Conservation (phyloP, 2,113 vertebrate genomes). For the Riparia riparia region DNA sequence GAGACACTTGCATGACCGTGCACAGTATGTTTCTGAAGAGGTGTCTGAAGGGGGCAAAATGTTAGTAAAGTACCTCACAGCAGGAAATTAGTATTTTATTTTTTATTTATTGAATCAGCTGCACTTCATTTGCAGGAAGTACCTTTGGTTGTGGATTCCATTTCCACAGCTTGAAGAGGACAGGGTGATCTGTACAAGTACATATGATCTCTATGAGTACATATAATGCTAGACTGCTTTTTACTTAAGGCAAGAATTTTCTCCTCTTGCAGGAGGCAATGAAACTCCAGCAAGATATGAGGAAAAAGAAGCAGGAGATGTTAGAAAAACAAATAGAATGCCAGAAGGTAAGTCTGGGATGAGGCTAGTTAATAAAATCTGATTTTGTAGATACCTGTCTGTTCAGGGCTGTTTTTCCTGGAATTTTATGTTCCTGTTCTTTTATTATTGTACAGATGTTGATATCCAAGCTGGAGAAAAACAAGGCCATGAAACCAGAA, state of each 20-base stretch:
- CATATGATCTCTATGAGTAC: background rate
- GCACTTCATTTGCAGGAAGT: background rate
- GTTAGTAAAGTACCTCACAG: background rate
- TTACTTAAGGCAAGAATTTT: background rate
- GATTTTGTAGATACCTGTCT: background rate
- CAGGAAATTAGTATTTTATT: background rate
- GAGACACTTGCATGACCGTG: background rate
- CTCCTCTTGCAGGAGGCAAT: constrained; percentile 85
- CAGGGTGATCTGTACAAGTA: background rate
- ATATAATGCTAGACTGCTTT: background rate
- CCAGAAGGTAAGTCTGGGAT: constrained; percentile 87
- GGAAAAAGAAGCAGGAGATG: constrained; percentile 97
- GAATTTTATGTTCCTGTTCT: background rate
- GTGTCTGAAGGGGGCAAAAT: background rate
- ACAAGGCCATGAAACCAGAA: constrained; percentile 93
- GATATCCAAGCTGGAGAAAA: constrained; percentile 96
- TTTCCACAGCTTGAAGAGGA: background rate
- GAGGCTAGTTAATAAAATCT: background rate
- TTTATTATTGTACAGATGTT: constrained; percentile 81
- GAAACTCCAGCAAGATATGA: constrained; percentile 97
- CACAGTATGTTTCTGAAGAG: background rate
- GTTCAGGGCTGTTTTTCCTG: background rate
- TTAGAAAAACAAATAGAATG: constrained; percentile 96
- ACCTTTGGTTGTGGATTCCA: background rate
- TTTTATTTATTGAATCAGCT: background rate